phyloP scores from a whole-genome alignment of 2,888 invertebrate genomes.

The Exocentrus adspersus region DNA sequence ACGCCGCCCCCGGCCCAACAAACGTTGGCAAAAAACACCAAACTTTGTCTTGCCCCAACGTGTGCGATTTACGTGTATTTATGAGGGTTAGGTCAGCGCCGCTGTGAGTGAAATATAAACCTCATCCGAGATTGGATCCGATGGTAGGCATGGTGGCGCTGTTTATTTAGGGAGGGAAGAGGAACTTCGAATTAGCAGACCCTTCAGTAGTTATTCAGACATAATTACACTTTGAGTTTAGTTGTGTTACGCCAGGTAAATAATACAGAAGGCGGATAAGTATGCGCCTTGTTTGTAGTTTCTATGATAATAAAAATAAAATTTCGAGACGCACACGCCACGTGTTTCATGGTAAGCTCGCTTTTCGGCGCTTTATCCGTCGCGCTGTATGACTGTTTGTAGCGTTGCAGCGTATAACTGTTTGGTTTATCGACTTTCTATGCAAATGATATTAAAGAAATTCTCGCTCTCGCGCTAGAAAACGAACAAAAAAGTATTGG shows the following conservation, averaged over 20 bases:
- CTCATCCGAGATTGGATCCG: background rate
- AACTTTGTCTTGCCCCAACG: background rate
- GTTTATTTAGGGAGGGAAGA: background rate
- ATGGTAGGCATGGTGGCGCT: background rate
- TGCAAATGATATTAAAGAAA: constrained; percentile 23
- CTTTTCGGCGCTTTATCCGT: no score
- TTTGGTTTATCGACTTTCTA: background rate
- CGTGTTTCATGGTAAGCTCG: no score
- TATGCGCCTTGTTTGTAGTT: no score
- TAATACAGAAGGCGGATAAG: no score
- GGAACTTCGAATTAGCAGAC: background rate
- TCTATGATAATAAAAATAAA: no score
- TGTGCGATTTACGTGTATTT: background rate
- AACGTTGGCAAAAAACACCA: no score
- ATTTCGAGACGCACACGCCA: no score
- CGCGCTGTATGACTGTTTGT: background rate
- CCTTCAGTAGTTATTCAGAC: no score
- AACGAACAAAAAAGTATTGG: constrained; percentile 22
- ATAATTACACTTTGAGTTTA: no score
- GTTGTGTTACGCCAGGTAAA: no score
- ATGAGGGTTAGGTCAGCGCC: background rate
- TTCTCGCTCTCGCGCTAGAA: background rate
- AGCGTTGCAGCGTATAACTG: background rate
- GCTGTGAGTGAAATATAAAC: background rate
- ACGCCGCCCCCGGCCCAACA: background rate